phyloP scores from a whole-genome alignment of 30 jellyfish, hydroid and myxozoan genomes.

The Hydractinia symbiolongicarpus region DNA sequence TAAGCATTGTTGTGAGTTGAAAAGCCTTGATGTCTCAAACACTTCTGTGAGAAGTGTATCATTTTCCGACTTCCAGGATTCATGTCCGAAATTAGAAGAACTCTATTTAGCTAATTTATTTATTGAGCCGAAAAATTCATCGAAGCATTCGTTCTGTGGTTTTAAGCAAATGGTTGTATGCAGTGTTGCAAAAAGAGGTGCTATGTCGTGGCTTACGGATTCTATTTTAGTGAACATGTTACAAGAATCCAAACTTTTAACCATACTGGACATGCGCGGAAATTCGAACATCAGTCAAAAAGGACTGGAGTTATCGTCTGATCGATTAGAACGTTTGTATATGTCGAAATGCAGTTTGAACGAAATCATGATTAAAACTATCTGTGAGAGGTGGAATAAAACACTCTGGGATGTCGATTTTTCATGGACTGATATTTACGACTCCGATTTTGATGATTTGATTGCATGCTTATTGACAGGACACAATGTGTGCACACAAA shows the following conservation, averaged over 20 bases:
- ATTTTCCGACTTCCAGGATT: conserved; percentile 22
- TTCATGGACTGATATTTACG: neutral
- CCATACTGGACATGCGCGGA: conserved; percentile 28
- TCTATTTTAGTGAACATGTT: neutral
- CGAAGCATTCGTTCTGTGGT: neutral
- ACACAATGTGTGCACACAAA: neutral
- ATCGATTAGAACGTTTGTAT: conserved; percentile 7
- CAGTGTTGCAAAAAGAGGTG: conserved; percentile 11
- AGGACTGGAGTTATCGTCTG: conserved; percentile 6
- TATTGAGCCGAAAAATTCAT: conserved; percentile 24
- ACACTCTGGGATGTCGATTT: conserved; percentile 24
- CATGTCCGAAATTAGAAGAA: conserved; percentile 55
- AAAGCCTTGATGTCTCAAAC: conserved; percentile 15
- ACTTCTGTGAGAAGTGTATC: conserved; percentile 19
- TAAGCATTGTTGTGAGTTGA: neutral
- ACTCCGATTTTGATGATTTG: conserved; percentile 14
- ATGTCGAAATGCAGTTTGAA: conserved; percentile 9
- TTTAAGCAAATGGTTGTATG: conserved; percentile 1
- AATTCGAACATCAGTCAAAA: neutral
- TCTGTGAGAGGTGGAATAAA: conserved; percentile 12
- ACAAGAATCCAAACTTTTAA: neutral
- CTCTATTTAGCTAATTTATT: conserved; percentile 38
- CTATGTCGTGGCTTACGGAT: conserved; percentile 23
- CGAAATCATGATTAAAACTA: neutral
- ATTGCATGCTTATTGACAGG: conserved; percentile 13